Evolutionary conservation across 1,140 invertebrate species (phyloP), one percentile per base, ranked within the genome.

Genomic region (Hyphantria cunea): DNA sequence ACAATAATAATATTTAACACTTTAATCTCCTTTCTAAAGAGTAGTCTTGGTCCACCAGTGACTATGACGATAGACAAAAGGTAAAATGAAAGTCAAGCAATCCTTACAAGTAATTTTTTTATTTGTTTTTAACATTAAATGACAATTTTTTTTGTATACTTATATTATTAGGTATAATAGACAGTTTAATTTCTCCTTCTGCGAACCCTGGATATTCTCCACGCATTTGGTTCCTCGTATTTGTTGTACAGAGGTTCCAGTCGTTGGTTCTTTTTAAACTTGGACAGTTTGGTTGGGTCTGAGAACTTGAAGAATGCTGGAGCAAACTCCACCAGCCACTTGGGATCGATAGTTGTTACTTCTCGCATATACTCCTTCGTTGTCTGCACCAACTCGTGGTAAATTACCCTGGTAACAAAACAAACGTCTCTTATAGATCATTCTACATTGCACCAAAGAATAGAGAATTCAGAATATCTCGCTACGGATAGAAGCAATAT

Each of bases 341-440:
- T 99, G 0, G 99, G 98, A 92, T 99, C 99, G 44, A 99, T 99
- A 0, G 98, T 97, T 0, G 98, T 99, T 0, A 99, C 98, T 91
- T 99, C 98, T 45, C 98, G 93, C 99, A 99, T 99, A 82, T 99
- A 99, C 89, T 99, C 99, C 80, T 99, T 99, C 0, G 99, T 99
- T 0, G 99, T 99, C 88, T 99, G 96, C 0, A 99, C 98, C 51
- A 99, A 88, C 89, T 99, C 99, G 82, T 99, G 98, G 84, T 99
- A 99, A 51, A 99, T 97, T 0, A 99, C 98, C 96, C 96, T 96
- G 81, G 5, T 34, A 90, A 92, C 72, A 77, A 74, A 81, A 78
- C 13, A 52, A 52, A 47, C 0, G 17, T 7, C 3, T n/a, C n/a
- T n/a, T n/a, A n/a, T n/a, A n/a, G n/a, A n/a, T n/a, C n/a, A n/a